Evolutionary conservation across 2,113 vertebrate genomes (phyloP).

Genomic region (Sapajus apella): DNA sequence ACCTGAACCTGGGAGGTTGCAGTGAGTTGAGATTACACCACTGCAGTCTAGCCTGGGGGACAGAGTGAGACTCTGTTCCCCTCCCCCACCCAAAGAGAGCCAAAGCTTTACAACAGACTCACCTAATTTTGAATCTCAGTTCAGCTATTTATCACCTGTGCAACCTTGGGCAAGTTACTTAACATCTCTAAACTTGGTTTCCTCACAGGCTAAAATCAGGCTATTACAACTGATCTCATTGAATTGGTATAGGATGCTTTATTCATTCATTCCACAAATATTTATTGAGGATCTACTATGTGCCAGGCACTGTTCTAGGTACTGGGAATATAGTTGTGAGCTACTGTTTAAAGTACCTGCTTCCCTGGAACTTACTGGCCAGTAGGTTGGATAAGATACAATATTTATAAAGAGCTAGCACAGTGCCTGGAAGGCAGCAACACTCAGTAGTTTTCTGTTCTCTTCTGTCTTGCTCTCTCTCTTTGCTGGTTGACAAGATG

Average conservation of each 20-base stretch:
- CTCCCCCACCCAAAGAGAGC: neutral
- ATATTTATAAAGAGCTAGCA: neutral
- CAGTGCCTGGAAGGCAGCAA: neutral
- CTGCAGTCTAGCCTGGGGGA: no score
- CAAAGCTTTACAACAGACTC: neutral
- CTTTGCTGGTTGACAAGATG: neutral
- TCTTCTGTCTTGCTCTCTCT: neutral
- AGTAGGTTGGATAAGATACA: neutral
- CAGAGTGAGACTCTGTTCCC: no score
- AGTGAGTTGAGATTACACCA: no score
- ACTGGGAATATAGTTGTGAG: neutral
- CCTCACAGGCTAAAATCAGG: neutral
- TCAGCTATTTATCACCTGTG: neutral
- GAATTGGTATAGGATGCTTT: neutral
- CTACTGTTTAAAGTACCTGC: neutral
- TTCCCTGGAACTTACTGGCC: no score
- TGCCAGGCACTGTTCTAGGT: neutral
- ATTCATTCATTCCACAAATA: neutral
- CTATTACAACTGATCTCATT: neutral
- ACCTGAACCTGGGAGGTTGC: no score
- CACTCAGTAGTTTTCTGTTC: neutral
- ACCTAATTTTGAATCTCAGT: neutral
- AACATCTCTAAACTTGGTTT: neutral
- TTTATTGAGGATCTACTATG: neutral
- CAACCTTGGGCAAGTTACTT: neutral